Base-by-base conservation (phyloP, 2,888 invertebrate species). In the Dinocampus coccinellae region DNA sequence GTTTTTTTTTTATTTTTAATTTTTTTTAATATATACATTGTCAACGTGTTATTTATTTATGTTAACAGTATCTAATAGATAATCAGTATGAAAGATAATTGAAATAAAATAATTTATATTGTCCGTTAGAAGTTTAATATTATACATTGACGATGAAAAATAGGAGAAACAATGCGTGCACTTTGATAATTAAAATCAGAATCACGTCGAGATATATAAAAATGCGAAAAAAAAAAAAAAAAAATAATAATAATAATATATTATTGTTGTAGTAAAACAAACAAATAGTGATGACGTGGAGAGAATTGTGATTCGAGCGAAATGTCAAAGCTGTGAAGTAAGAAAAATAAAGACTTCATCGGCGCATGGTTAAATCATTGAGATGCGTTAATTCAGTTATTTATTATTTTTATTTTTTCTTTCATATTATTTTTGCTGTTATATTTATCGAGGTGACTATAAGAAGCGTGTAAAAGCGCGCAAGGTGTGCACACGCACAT, bases 281-380 rank as follows among this genome's bases (percentile, higher is more conserved):
- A n/a, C n/a, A n/a, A n/a, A 36, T n/a, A 10, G 24, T 20, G 36
- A 57, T 39, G 47, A 47, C 47, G 16, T 16, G 58, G 47, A 39
- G 26, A 53, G 70, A 26, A 57, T 20, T 66, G 36, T 57, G 34
- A 42, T 24, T 57, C 58, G 64, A 61, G 61, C 65, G 33, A 11
- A 39, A 39, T 33, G 66, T 58, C 65, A 58, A 67, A 57, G 57
- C 39, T 39, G 57, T 63, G 20, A 61, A 52, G 47, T 55, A 39
- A 66, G 22, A 62, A 71, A 67, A 71, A 71, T 72, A 77, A 77
- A 75, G 65, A 71, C 72, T 22, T 64, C 76, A 76, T 63, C 70
- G 76, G 74, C 69, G 77, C 73, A 75, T 73, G 52, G 73, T 64
- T 74, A 66, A 75, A 72, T 76, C 72, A 72, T 60, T 42, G 70